A percentile compares a stretch with the other conserved stretches of the same genome.
phyloP scores from a whole-genome alignment of 2,888 invertebrate species.

The Philopedon plagiatum region DNA sequence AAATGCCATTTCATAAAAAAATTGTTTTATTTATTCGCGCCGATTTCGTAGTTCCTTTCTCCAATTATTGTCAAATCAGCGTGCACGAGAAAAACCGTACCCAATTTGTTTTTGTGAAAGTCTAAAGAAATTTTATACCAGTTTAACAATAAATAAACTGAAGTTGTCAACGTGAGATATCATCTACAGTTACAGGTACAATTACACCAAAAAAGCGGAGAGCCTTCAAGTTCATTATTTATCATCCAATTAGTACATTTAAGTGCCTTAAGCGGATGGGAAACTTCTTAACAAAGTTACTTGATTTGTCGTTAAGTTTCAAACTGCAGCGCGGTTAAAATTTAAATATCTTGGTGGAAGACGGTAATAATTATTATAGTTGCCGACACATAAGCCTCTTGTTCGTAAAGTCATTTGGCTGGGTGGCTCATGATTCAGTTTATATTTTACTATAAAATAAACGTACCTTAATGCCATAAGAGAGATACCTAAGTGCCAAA shows the following conservation, averaged over 20 bases:
- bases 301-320: conserved; percentile 5
- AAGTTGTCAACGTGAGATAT: too few species aligned
- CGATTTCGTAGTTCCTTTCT: too few species aligned
- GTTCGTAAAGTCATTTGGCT: background rate
- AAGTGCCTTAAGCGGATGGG: background rate
- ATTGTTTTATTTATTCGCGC: too few species aligned
- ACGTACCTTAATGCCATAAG: too few species aligned
- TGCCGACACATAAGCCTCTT: background rate
- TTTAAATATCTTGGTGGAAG: background rate
- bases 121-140: too few species aligned
- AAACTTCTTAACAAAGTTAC: background rate
- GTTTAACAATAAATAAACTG: too few species aligned
- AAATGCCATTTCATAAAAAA: too few species aligned
- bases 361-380: background rate
- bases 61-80: too few species aligned
- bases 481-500: too few species aligned
- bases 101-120: too few species aligned
- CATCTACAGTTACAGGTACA: background rate
- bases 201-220: background rate
- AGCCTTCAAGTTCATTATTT: background rate
- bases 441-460: too few species aligned
- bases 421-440: background rate
- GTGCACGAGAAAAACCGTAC: too few species aligned
- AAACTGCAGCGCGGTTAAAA: conserved; percentile 4
- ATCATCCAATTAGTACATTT: background rate